phyloP scores from a whole-genome alignment of 2,888 invertebrate genomes.

The Dimorphilus gyrociliatus region DNA sequence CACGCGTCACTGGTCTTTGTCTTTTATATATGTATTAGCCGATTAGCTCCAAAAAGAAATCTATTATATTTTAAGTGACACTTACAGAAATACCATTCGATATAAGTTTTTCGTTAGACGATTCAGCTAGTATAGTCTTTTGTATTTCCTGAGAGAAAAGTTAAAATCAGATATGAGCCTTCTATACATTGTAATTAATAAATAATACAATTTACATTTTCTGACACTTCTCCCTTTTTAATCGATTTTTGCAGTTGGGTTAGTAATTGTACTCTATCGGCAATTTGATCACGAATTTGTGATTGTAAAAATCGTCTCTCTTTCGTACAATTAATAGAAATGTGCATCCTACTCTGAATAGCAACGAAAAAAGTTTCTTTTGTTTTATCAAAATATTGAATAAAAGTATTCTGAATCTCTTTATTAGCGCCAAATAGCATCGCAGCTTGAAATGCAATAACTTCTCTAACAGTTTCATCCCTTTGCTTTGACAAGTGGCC shows the following conservation, averaged over 20 bases:
- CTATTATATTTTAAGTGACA: too few species aligned
- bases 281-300: conserved; percentile 29
- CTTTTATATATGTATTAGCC: too few species aligned
- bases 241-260: conserved; percentile 25
- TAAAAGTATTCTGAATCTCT: conserved; percentile 22
- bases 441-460: conserved; percentile 25
- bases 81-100: too few species aligned
- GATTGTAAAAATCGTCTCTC: conserved; percentile 32
- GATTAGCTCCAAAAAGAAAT: too few species aligned
- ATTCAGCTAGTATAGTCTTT: too few species aligned
- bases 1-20: too few species aligned
- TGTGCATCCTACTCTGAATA: conserved; percentile 24
- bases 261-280: conserved; percentile 25
- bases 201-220: too few species aligned
- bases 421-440: conserved; percentile 30
- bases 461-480: conserved; percentile 25
- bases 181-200: too few species aligned
- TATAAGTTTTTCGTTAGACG: too few species aligned
- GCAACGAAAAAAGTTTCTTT: conserved; percentile 36
- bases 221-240: conserved; percentile 18
- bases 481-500: conserved; percentile 23
- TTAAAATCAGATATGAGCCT: too few species aligned
- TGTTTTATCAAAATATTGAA: conserved; percentile 25
- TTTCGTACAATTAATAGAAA: conserved; percentile 28
- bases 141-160: too few species aligned